Percentiles rank a stretch among this genome's conserved stretches.
phyloP scores from a whole-genome alignment of 2,888 invertebrate species.

The Mesorhabditis belari region DNA sequence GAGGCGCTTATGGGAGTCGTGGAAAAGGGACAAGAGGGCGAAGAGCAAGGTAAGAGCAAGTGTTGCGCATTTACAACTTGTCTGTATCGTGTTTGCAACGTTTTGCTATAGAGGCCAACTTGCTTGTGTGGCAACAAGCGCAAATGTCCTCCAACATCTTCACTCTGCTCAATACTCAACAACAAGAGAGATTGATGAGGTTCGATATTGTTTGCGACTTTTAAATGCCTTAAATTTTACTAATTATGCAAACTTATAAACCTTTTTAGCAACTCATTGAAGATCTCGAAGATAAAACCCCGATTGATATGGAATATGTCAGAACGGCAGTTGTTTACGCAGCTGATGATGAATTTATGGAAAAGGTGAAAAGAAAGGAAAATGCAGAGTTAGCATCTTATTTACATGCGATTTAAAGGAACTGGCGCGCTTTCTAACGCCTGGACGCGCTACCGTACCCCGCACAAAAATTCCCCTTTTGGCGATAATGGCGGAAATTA shows the following conservation, averaged over 20 bases:
- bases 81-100: too few species aligned
- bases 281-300: not conserved
- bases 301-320: constrained; percentile 55
- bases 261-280: not conserved
- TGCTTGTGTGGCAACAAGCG: not conserved
- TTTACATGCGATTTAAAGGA: too few species aligned
- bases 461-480: too few species aligned
- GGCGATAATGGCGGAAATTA: too few species aligned
- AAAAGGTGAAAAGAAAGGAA: constrained; percentile 49
- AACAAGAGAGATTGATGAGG: not conserved
- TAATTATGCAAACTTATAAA: not conserved
- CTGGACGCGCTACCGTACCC: too few species aligned
- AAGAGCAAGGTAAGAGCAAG: too few species aligned
- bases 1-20: constrained; percentile 14
- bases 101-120: not conserved
- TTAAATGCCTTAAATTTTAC: too few species aligned
- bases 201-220: too few species aligned
- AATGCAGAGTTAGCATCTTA: too few species aligned
- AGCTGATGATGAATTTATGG: constrained; percentile 54
- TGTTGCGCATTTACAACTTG: too few species aligned
- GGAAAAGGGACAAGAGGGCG: constrained; percentile 6
- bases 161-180: not conserved
- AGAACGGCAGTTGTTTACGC: constrained; percentile 56
- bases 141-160: not conserved
- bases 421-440: too few species aligned